Base-by-base conservation (phyloP, 2,888 invertebrate genomes). In the Baccha elongata region DNA sequence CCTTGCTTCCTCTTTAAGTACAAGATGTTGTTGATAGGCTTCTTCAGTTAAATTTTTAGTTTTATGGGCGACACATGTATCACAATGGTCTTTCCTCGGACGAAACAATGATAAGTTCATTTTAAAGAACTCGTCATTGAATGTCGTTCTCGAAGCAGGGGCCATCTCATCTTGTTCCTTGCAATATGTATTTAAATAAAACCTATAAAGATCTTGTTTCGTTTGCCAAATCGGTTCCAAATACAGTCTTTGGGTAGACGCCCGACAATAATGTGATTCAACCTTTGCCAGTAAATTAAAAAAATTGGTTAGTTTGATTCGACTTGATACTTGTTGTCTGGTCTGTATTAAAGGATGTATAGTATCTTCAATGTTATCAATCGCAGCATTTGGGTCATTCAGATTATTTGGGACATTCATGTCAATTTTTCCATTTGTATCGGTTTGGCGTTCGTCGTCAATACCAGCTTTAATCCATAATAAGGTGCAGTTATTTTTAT, bases 401-500 rank as follows among this genome's bases (percentile, higher is more conserved):
- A 15, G 13, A 15, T 40, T 15, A 40, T 40, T 40, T 15, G 3
- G 3, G 2, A 15, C 13, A 40, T 40, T 40, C 13, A 6, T 40
- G 15, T 40, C 40, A 15, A 40, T 4, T 40, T 15, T 13, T 13
- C 15, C 40, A 40, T 42, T 42, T 17, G 17, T 15, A 42, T 42
- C 17, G 13, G 37, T 37, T 37, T 37, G 37, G 37, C 37, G 37
- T 46, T 46, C 46, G 6, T 46, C 46, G n/a, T 21, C n/a, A n/a
- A n/a, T 46, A 19, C 11, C 7, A 19, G 35, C n/a, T 55, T 55
- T 55, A 55, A 55, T 55, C 55, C 55, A 55, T 11, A 55, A 37
- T n/a, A 35, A 55, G 37, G 55, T 6, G 35, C 17, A 19, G 55
- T 37, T 55, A 37, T 37, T 55, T 55, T 55, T 55, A 19, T 37